A percentile compares a stretch with the other conserved stretches of the same genome.
Evolutionary conservation across 2,113 vertebrate species (phyloP).

Genomic region (Tragelaphus scriptus): DNA sequence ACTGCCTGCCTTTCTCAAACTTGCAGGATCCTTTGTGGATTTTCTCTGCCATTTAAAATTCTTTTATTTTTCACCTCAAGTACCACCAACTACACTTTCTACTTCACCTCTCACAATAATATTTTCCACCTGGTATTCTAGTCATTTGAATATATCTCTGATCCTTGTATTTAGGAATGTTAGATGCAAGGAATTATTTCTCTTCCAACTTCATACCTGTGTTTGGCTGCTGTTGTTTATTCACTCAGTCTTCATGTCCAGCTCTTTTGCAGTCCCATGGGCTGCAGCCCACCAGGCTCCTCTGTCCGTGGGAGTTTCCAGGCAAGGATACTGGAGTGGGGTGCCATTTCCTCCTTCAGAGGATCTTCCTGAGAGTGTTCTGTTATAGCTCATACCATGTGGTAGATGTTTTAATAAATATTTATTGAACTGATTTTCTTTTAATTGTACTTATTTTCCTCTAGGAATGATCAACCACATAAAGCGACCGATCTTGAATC

Average conservation of each 20-base stretch:
- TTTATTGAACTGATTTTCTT: slow-evolving; percentile 22
- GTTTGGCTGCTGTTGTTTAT: neutral
- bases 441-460: slow-evolving; percentile 20
- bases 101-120: neutral
- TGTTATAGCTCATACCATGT: neutral
- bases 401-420: slow-evolving; percentile 2
- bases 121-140: neutral
- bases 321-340: neutral
- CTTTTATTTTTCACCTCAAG: neutral
- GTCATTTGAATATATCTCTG: neutral
- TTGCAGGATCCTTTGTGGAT: neutral
- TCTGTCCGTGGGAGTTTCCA: neutral
- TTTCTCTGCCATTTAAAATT: slow-evolving; percentile 8
- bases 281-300: neutral
- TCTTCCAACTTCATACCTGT: neutral
- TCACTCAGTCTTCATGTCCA: neutral
- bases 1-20: neutral
- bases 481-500: slow-evolving; percentile 64
- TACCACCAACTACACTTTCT: neutral
- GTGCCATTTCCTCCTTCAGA: neutral
- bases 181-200: neutral
- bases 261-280: neutral
- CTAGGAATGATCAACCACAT: slow-evolving; percentile 72
- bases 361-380: neutral
- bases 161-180: neutral